A percentile compares a stretch with the other conserved stretches of the same genome.
Conservation (phyloP, 2,888 invertebrate species). For the Nasonovia ribisnigri region DNA sequence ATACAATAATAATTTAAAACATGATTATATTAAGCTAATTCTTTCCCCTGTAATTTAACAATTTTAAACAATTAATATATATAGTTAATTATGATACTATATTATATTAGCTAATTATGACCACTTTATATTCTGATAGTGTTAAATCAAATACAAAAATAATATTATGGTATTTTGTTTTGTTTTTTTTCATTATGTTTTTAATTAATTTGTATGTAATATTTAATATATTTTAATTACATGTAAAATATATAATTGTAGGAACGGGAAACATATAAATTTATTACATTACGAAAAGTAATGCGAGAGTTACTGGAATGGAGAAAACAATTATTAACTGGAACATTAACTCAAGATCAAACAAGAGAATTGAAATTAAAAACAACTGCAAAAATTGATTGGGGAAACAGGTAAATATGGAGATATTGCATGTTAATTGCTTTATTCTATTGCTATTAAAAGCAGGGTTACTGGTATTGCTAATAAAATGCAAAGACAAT, state of each 20-base stretch:
- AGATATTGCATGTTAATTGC: slow-evolving; percentile 20
- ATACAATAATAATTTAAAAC: background rate
- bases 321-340: slow-evolving; percentile 85
- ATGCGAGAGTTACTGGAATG: slow-evolving; percentile 91
- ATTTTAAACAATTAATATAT: background rate
- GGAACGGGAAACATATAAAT: slow-evolving; percentile 87
- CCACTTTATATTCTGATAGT: background rate
- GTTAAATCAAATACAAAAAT: background rate
- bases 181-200: background rate
- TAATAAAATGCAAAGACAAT: background rate
- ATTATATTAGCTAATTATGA: background rate
- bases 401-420: slow-evolving; percentile 88
- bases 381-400: slow-evolving; percentile 92
- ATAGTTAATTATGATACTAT: background rate
- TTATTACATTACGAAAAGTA: slow-evolving; percentile 86
- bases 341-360: slow-evolving; percentile 92
- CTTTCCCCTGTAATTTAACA: background rate
- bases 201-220: background rate
- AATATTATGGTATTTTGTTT: background rate
- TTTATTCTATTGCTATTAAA: background rate
- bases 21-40: background rate
- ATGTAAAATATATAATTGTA: slow-evolving; percentile 70
- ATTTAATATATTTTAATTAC: background rate
- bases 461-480: background rate
- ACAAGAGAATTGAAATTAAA: slow-evolving; percentile 86